These are phyloP conservation scores for Trilocha varians DNA, from an alignment of 2,888 invertebrate species.

Conservation along the genomic window DNA sequence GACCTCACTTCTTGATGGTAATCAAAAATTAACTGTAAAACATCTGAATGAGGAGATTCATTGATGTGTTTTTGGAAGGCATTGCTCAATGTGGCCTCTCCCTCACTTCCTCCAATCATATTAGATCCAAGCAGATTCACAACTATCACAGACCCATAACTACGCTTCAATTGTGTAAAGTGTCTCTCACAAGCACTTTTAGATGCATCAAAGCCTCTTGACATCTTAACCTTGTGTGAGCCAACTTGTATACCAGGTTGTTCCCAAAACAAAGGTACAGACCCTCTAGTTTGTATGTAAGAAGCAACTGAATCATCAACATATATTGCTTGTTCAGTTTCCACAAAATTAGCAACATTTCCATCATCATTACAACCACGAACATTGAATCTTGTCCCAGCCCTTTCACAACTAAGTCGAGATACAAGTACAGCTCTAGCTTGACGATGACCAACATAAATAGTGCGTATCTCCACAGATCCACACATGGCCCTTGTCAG, in stretches of 20 bases:
- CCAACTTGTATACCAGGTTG: conserved; percentile 99
- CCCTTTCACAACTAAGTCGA: conserved; percentile 96
- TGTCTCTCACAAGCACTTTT: conserved; percentile 95
- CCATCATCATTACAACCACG: conserved; percentile 99
- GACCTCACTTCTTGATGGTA: conserved; percentile 95
- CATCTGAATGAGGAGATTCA: conserved; percentile 84
- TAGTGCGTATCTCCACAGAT: conserved; percentile 96
- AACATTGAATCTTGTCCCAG: conserved; percentile 98
- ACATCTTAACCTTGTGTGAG: conserved; percentile 98
- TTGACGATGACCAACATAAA: conserved; percentile 97
- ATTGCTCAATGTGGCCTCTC: conserved; percentile 95
- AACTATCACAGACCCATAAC: conserved; percentile 93
- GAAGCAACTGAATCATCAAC: conserved; percentile 93
- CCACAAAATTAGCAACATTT: conserved; percentile 99
- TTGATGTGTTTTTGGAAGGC: conserved; percentile 93
- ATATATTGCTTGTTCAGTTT: conserved; percentile 98
- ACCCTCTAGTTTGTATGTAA: conserved; percentile 94
- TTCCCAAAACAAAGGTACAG: conserved; percentile 99
- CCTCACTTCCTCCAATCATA: conserved; percentile 95
- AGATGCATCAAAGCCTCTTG: conserved; percentile 95
- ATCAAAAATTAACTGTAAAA: conserved; percentile 94
- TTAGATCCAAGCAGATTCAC: conserved; percentile 94
- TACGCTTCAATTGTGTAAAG: conserved; percentile 85
- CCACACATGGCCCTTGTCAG: conserved; percentile 97
- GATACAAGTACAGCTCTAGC: conserved; percentile 97